A percentile compares a stretch with the other conserved stretches of the same genome.
These are phyloP conservation scores for Marmota flaviventris DNA, from an alignment of 2,113 vertebrate genomes.

Conservation along the genomic window DNA sequence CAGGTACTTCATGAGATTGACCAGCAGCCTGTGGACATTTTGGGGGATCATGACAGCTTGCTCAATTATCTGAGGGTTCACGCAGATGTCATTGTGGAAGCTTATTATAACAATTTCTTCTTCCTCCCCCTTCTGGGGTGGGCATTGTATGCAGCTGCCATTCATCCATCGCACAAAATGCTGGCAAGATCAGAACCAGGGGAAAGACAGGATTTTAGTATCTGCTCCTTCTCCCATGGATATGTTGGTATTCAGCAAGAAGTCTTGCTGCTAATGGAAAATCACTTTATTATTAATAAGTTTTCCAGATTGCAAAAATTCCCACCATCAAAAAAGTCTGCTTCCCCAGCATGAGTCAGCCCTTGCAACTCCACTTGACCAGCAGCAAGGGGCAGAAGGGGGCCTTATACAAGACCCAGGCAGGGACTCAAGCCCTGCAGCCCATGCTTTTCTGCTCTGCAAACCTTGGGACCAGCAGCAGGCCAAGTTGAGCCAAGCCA, in stretches of 20 bases:
- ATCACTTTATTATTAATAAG: background rate
- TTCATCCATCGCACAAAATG: slow-evolving; percentile 96
- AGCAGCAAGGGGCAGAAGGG: background rate
- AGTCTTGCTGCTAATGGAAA: background rate
- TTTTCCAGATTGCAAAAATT: background rate
- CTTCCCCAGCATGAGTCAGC: background rate
- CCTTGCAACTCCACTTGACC: background rate
- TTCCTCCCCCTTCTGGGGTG: slow-evolving; percentile 88
- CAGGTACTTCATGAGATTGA: slow-evolving; percentile 88
- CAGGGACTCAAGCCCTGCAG: background rate
- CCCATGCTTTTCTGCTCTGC: background rate
- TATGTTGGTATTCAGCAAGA: accelerated
- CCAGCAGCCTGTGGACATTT: slow-evolving; percentile 90
- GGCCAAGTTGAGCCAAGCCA: background rate
- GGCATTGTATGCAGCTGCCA: slow-evolving; percentile 94
- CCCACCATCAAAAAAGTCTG: background rate
- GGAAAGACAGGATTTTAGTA: background rate
- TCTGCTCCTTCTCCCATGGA: background rate
- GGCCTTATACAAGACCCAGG: accelerated
- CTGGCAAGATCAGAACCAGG: slow-evolving; percentile 81
- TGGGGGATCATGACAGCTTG: slow-evolving; percentile 89
- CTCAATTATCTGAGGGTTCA: slow-evolving; percentile 90
- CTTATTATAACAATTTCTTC: slow-evolving; percentile 89
- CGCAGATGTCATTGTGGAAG: slow-evolving; percentile 92
- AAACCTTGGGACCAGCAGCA: background rate